Conservation (phyloP, 2,888 invertebrate genomes). For the Andrena praecox region DNA sequence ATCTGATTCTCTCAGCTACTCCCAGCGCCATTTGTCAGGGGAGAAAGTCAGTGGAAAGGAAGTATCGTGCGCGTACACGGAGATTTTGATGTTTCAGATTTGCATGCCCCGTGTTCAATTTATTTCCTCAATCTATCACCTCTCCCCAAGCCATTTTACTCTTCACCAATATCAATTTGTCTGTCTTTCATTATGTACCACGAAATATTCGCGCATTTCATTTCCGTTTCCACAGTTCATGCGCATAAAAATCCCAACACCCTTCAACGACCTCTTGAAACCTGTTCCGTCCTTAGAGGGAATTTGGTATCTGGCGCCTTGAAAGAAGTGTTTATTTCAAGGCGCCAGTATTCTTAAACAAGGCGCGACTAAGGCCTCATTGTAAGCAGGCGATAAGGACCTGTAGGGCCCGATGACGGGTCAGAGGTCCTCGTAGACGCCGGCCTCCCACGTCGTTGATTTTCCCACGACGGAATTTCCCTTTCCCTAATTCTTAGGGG, state of each 20-base stretch:
- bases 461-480: too few relatives aligned
- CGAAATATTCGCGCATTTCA: not conserved
- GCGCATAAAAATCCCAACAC: not conserved
- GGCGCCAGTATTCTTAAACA: too few relatives aligned
- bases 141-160: not conserved
- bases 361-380: too few relatives aligned
- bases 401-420: too few relatives aligned
- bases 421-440: too few relatives aligned
- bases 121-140: constrained; percentile 36
- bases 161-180: constrained; percentile 28
- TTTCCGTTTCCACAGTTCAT: not conserved
- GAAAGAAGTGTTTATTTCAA: too few relatives aligned
- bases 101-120: constrained; percentile 40
- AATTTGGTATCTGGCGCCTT: too few relatives aligned
- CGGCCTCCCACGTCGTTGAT: too few relatives aligned
- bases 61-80: constrained; percentile 18
- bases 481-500: too few relatives aligned
- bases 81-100: constrained; percentile 38
- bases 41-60: constrained; percentile 19
- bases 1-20: constrained; percentile 35
- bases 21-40: constrained; percentile 43
- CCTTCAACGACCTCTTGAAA: too few relatives aligned
- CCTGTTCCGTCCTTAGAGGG: too few relatives aligned
- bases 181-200: constrained; percentile 19
- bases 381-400: too few relatives aligned